These are phyloP conservation scores for Apis dorsata DNA, from an alignment of 1,140 invertebrate species.

Conservation along the genomic window DNA sequence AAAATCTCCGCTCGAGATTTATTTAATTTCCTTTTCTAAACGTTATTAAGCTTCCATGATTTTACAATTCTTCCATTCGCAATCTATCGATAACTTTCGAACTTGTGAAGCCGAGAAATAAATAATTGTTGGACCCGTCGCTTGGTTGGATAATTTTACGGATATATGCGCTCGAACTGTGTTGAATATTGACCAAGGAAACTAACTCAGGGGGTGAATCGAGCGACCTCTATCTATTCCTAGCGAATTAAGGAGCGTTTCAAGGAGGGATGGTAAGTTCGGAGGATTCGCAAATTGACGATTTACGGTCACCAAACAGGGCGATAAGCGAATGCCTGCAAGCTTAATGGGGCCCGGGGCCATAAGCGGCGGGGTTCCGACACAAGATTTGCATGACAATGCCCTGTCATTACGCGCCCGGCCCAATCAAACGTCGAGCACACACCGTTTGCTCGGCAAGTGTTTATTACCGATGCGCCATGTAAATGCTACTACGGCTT, in stretches of 20 bases:
- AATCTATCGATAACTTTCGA: too few species aligned
- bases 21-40: too few species aligned
- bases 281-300: constrained; percentile 64
- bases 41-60: too few species aligned
- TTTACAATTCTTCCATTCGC: too few species aligned
- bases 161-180: too few species aligned
- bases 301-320: constrained; percentile 68
- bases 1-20: too few species aligned
- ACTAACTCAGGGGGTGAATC: not conserved
- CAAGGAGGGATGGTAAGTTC: constrained; percentile 54
- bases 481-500: constrained; percentile 63
- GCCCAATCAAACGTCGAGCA: constrained; percentile 70
- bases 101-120: too few species aligned
- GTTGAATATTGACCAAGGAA: too few species aligned
- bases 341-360: constrained; percentile 66
- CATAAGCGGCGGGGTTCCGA: constrained; percentile 64
- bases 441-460: constrained; percentile 68
- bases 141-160: too few species aligned
- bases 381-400: constrained; percentile 73
- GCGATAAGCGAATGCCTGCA: constrained; percentile 66
- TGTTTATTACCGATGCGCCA: constrained; percentile 70
- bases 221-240: not conserved
- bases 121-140: too few species aligned
- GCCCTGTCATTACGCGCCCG: constrained; percentile 68
- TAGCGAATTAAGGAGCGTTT: constrained; percentile 38